These are phyloP conservation scores for Merodon equestris DNA, from an alignment of 2,888 invertebrate genomes.

Conservation along the genomic window DNA sequence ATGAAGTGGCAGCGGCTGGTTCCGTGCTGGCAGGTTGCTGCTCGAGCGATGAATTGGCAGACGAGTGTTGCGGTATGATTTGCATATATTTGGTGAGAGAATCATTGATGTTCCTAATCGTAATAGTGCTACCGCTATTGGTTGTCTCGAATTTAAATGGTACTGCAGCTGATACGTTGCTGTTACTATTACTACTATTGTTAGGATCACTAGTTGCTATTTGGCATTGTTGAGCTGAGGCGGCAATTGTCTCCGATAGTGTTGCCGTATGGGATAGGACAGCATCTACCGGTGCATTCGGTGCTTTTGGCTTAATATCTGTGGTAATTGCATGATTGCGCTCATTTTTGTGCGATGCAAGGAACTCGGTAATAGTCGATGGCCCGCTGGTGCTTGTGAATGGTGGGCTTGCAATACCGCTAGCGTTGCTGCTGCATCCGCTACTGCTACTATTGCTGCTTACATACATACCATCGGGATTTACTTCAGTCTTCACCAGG, in stretches of 20 bases:
- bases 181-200: conserved; percentile 18
- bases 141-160: conserved; percentile 32
- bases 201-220: conserved; percentile 5
- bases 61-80: conserved; percentile 5
- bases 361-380: conserved; percentile 15
- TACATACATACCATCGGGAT: conserved; percentile 63
- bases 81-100: conserved; percentile 13
- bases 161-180: conserved; percentile 20
- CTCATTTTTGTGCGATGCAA: conserved; percentile 20
- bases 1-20: conserved; percentile 74
- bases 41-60: no score
- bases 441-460: conserved; percentile 61
- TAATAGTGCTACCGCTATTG: conserved; percentile 19
- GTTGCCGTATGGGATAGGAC: no score
- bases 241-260: conserved; percentile 13
- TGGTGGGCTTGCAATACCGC: conserved; percentile 51
- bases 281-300: conserved; percentile 33
- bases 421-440: conserved; percentile 60
- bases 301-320: conserved; percentile 31
- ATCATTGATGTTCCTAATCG: conserved; percentile 12
- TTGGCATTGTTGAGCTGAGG: conserved; percentile 16
- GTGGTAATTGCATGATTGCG: conserved; percentile 4
- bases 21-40: conserved; percentile 29
- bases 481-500: conserved; percentile 68
- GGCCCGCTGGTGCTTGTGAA: background rate